Evolutionary conservation across 23 tunicate genomes (phyloP).

Genomic region (Clavelina lepadiformis): DNA sequence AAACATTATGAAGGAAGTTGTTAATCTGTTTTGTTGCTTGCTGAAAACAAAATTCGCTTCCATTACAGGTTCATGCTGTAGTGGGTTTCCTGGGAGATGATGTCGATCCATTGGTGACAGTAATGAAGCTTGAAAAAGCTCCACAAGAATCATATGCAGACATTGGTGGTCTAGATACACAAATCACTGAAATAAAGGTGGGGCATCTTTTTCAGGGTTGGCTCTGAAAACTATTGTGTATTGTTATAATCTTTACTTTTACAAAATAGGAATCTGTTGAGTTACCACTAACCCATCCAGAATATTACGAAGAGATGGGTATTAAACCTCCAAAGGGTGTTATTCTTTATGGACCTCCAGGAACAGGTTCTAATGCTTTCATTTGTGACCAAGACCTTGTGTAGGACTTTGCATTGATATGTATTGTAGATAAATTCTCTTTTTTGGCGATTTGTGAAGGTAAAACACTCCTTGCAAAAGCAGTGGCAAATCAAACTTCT

Average conservation of each 20-base stretch:
- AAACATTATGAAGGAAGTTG: too few relatives aligned
- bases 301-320: conserved; percentile 99
- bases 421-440: neutral
- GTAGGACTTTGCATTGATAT: too few relatives aligned
- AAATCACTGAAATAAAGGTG: conserved; percentile 98
- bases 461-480: conserved; percentile 98
- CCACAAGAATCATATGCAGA: conserved; percentile 99
- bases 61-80: conserved; percentile 84
- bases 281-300: conserved; percentile 97
- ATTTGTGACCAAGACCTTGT: too few relatives aligned
- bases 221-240: neutral
- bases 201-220: too few relatives aligned
- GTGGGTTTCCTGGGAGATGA: conserved; percentile 97
- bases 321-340: conserved; percentile 98
- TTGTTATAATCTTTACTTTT: neutral
- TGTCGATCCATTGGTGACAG: conserved; percentile 97
- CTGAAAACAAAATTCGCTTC: too few relatives aligned
- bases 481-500: conserved; percentile 97
- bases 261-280: conserved; percentile 90
- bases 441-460: conserved; percentile 28
- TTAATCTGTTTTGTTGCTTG: too few relatives aligned
- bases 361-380: too few relatives aligned
- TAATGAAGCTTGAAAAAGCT: conserved; percentile 99
- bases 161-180: conserved; percentile 96
- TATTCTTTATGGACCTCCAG: conserved; percentile 96